Base-by-base conservation (phyloP, 2,113 vertebrate species). In the Phylloscopus trochiloides region DNA sequence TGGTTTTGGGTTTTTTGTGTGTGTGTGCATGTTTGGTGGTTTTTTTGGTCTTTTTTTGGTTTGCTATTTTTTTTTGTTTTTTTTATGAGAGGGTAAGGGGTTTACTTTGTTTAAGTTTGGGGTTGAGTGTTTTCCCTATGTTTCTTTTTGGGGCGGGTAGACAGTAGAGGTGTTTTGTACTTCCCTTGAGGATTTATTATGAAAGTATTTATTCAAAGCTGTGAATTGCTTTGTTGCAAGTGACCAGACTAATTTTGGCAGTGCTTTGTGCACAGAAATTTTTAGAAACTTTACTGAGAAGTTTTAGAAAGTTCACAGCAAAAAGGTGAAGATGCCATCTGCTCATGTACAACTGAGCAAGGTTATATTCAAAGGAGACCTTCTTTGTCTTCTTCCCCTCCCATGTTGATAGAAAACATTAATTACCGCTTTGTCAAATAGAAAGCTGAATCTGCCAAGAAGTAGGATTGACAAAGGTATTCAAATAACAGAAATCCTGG, bases 241-340 rank as follows among this genome's bases (percentile, higher is more conserved):
- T 26, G 29, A 62, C 48, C 36, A 77, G 67, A 42, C 25, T 71
- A 72, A 86, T 80, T 88, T 91, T 92, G 82, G 10, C 22, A 77
- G 4, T 66, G 14, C 31, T 12, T 21, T 58, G 22, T 7, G 7
- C 34, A 89, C 12, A 74, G 9, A 79, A 36, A 65, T 25, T 52
- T 95, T 96, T 72, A 54, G 65, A 89, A 91, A 68, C 14, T 50
- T 51, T 62, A 54, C 14, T 20, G 34, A 38, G 94, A 94, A 29
- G 17, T 86, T 50, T 92, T 62, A 66, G 26, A 59, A 95, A 88
- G 85, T 92, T 78, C 62, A 25, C 31, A 57, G 32, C 48, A 75
- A 61, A 77, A 84, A 51, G 42, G 40, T 77, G 40, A 92, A 83
- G 61, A 80, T 63, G 3, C 45, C 52, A 77, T 88, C 86, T 96